phyloP scores from a whole-genome alignment of 2,888 invertebrate genomes.

The Noctua pronuba region DNA sequence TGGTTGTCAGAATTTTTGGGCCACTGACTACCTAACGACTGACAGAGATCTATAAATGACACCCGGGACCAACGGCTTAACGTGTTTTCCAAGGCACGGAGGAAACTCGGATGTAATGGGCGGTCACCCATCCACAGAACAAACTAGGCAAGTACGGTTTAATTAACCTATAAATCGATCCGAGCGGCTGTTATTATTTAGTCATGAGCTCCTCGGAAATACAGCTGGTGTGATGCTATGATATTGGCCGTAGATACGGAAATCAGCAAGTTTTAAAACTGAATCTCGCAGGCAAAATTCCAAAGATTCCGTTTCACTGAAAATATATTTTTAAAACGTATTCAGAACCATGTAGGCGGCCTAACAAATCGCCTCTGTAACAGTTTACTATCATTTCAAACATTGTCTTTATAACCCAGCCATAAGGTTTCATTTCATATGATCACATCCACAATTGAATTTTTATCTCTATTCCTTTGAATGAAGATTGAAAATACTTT shows the following conservation, averaged over 20 bases:
- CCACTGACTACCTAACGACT: too few species aligned
- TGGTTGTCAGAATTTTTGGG: too few species aligned
- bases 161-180: too few species aligned
- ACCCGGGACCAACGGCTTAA: too few species aligned
- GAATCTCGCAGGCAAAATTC: slow-evolving; percentile 6
- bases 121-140: too few species aligned
- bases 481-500: slow-evolving; percentile 68
- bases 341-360: slow-evolving; percentile 51
- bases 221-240: not conserved
- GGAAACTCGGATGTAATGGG: too few species aligned
- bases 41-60: too few species aligned
- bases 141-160: too few species aligned
- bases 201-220: too few species aligned
- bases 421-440: slow-evolving; percentile 65
- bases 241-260: not conserved
- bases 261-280: not conserved
- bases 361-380: slow-evolving; percentile 51
- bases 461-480: slow-evolving; percentile 67
- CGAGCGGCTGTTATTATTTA: too few species aligned
- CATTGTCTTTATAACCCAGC: slow-evolving; percentile 68
- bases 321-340: slow-evolving; percentile 45
- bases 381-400: slow-evolving; percentile 71
- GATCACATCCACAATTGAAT: slow-evolving; percentile 59
- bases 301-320: slow-evolving; percentile 21
- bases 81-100: too few species aligned